These are phyloP conservation scores for Sprattus sprattus DNA, from an alignment of 2,113 vertebrate species.

Conservation along the genomic window DNA sequence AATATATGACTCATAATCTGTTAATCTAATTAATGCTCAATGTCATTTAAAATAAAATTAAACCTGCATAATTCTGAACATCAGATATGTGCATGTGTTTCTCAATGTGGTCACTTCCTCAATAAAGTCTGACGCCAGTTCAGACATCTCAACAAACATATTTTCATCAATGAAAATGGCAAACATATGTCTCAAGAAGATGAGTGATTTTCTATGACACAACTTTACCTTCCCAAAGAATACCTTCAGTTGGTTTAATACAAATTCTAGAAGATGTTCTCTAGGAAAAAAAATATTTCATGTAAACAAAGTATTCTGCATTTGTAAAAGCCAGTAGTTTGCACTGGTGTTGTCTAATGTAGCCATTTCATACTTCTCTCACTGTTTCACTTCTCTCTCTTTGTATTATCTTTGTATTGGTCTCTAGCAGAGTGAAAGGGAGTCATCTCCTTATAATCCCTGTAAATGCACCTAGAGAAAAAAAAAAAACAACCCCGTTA, in stretches of 20 bases:
- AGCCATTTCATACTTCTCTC: background rate
- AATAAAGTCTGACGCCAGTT: background rate
- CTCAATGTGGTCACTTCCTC: background rate
- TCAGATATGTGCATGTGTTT: background rate
- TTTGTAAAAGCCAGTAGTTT: background rate
- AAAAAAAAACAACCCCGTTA: background rate
- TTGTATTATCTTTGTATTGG: too few relatives aligned
- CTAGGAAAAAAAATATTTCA: background rate
- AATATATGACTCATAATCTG: background rate
- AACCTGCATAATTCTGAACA: background rate
- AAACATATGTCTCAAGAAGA: background rate
- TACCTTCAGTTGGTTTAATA: background rate
- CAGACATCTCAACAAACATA: background rate
- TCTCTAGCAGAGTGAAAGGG: background rate
- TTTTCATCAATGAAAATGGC: background rate
- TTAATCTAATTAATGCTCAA: background rate
- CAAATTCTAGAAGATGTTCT: background rate
- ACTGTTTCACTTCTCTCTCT: background rate
- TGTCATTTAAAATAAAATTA: background rate
- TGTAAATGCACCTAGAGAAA: background rate
- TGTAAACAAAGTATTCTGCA: background rate
- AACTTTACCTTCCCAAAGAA: background rate
- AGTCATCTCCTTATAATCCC: background rate
- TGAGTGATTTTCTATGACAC: background rate
- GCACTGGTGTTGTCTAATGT: background rate